Percentiles rank a stretch among this genome's conserved stretches.
Evolutionary conservation across 2,113 vertebrate species (phyloP).

Genomic region (Nettapus auritus): DNA sequence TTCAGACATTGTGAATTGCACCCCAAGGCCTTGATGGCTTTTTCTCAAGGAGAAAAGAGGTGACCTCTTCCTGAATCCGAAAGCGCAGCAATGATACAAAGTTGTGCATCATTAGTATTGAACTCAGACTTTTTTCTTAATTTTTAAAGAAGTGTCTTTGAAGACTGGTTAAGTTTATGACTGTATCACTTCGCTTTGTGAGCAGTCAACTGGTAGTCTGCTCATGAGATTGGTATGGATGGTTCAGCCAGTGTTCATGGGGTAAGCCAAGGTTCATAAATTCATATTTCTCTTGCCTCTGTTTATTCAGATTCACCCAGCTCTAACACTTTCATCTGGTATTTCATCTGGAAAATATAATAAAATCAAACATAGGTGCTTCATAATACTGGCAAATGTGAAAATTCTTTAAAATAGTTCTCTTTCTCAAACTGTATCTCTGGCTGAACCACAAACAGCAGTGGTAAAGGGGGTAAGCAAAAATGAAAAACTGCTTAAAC

Average conservation of each 20-base stretch:
- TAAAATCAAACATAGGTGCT: background rate
- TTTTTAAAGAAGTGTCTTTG: background rate
- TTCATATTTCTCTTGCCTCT: background rate
- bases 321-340: background rate
- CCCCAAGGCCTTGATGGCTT: background rate
- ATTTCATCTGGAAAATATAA: background rate
- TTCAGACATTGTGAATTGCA: background rate
- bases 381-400: background rate
- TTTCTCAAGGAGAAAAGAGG: background rate
- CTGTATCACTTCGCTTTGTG: background rate
- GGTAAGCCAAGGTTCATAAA: background rate
- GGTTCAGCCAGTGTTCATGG: background rate
- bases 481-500: background rate
- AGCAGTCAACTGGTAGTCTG: background rate
- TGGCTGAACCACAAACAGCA: background rate
- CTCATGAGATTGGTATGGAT: background rate
- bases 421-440: background rate
- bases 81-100: background rate
- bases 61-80: background rate
- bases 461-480: background rate
- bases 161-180: background rate
- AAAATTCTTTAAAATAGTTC: background rate
- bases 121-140: background rate
- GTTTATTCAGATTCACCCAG: background rate
- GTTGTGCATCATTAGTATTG: background rate